Conservation (phyloP, 2,113 vertebrate genomes). For the Orcinus orca region DNA sequence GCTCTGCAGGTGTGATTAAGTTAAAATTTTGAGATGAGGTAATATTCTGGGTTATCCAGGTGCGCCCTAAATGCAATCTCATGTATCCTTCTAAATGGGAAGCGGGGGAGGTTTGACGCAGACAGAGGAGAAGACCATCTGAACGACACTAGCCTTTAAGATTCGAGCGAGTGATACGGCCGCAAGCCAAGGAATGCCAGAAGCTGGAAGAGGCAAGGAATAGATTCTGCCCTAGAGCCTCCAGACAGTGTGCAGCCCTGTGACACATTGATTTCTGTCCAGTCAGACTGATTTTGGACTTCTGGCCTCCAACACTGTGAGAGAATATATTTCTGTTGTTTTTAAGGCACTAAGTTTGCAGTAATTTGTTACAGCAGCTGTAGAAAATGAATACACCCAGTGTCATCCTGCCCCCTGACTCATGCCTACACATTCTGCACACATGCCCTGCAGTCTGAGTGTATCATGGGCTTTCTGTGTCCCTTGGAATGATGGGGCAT, state of each 20-base stretch:
- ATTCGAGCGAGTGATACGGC: background rate
- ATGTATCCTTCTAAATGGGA: background rate
- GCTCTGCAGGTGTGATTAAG: background rate
- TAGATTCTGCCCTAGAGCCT: background rate
- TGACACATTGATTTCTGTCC: background rate
- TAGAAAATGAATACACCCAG: background rate
- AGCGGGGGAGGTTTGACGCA: background rate
- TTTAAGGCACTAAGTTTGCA: background rate
- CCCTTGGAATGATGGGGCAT: background rate
- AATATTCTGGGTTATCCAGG: background rate
- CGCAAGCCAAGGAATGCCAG: background rate
- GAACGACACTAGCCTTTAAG: background rate
- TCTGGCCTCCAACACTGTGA: background rate
- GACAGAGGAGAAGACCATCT: background rate
- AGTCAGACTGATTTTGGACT: background rate
- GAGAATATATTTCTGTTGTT: background rate
- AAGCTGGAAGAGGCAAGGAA: background rate
- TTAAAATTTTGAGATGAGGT: background rate
- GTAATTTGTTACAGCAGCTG: background rate
- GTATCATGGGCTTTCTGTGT: background rate
- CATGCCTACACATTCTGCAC: background rate
- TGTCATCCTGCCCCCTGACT: background rate
- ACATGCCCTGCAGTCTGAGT: background rate
- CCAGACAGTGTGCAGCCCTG: background rate
- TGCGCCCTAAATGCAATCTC: background rate